phyloP scores from a whole-genome alignment of 2,797 vertebrate genomes.

The Carapus acus region DNA sequence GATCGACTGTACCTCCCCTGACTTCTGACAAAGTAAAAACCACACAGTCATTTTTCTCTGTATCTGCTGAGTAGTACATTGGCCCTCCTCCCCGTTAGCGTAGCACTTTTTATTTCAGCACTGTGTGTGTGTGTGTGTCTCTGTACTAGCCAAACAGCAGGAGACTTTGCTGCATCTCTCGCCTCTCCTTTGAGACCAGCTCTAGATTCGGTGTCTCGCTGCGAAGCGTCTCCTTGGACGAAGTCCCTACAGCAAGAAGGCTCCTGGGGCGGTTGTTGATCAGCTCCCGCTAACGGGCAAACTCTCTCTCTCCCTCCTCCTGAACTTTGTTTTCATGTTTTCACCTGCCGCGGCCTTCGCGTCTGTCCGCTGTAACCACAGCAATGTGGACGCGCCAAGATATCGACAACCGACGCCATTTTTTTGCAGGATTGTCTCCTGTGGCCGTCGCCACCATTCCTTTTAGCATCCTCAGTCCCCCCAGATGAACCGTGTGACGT shows the following conservation, averaged over 20 bases:
- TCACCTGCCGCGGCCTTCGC: neutral
- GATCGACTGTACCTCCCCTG: too few species aligned
- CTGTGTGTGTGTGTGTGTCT: constrained; percentile 10
- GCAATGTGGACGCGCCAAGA: neutral
- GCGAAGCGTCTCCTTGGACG: constrained; percentile 18
- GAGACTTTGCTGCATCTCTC: constrained; percentile 14
- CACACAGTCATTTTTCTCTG: too few species aligned
- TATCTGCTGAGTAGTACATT: too few species aligned
- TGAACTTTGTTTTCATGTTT: too few species aligned
- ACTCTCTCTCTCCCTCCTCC: neutral
- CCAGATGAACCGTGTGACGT: constrained; percentile 18
- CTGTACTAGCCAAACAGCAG: constrained; percentile 9
- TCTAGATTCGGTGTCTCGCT: constrained; percentile 7
- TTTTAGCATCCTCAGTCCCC: neutral
- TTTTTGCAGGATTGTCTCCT: neutral
- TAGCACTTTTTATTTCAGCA: constrained; percentile 3
- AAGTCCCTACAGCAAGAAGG: constrained; percentile 18
- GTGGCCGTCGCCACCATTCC: neutral
- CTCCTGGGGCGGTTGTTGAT: constrained; percentile 43
- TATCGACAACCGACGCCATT: too few species aligned
- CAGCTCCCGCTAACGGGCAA: constrained; percentile 15
- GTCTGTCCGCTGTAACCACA: neutral
- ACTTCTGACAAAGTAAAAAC: too few species aligned
- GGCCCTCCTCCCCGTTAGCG: too few species aligned
- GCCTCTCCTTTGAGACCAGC: constrained; percentile 19